These are phyloP conservation scores for Ips typographus DNA, from an alignment of 1,140 invertebrate genomes.

Conservation along the genomic window DNA sequence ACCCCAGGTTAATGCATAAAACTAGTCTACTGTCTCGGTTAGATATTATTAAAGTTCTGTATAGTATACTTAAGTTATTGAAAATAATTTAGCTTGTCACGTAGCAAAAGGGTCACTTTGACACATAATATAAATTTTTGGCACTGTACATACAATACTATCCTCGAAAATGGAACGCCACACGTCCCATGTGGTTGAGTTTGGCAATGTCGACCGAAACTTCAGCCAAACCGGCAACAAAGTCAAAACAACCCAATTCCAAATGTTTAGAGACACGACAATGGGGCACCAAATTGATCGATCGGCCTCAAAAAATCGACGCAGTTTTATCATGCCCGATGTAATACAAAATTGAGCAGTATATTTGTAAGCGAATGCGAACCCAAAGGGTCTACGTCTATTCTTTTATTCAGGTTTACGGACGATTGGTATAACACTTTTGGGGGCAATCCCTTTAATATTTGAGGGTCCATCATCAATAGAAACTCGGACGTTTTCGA, in stretches of 20 bases:
- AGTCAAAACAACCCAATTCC: background rate
- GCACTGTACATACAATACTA: too few species aligned
- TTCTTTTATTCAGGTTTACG: constrained; percentile 7
- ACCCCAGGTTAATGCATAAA: constrained; percentile 15
- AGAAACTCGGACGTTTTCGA: background rate
- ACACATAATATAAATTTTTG: too few species aligned
- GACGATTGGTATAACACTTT: constrained; percentile 6
- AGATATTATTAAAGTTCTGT: background rate
- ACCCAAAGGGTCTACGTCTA: background rate
- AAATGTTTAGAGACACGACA: background rate
- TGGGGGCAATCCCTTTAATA: constrained; percentile 14
- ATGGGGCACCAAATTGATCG: background rate
- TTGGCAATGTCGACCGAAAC: background rate
- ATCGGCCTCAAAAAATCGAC: background rate
- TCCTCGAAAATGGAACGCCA: too few species aligned
- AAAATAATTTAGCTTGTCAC: too few species aligned
- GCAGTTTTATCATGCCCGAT: background rate
- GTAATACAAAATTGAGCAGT: background rate
- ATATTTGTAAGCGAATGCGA: background rate
- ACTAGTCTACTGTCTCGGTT: constrained; percentile 7
- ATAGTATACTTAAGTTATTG: too few species aligned
- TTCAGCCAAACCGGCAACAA: constrained; percentile 1
- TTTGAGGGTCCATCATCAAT: constrained; percentile 14
- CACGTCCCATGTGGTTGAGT: background rate
- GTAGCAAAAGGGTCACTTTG: too few species aligned